Base-by-base conservation (phyloP, 2,113 vertebrate species). In the Phalacrocorax pelagicus region DNA sequence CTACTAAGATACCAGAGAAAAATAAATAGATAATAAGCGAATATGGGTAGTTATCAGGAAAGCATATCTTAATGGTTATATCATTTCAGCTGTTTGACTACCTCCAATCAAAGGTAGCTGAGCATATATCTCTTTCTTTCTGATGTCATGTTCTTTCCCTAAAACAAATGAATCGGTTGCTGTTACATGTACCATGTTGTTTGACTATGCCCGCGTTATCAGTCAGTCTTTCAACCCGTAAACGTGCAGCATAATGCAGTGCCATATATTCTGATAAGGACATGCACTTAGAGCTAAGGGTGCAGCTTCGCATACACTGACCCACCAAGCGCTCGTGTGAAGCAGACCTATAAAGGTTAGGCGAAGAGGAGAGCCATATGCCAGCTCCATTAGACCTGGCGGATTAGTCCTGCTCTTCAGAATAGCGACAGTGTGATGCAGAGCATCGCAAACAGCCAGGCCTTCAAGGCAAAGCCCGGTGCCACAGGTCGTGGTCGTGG, bases 181-280 rank as follows among this genome's bases (percentile, higher is more conserved):
- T 91, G 72, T 47, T 71, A n/a, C 17, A 12, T 26, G 15, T 9
- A 52, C n/a, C 34, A 24, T 74, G 95, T 94, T 94, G 79, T 92
- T 96, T 90, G 94, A 71, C 75, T 77, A 52, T 30, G 12, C 22
- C 69, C 12, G 4, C 10, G 10, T 88, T 95, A 90, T 90, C 92
- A 87, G 78, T 4, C 26, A 20, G 47, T 42, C 46, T 67, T 91
- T 26, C 55, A 47, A 88, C n/a, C 72, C 91, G 65, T 62, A 82
- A 97, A 86, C 70, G 61, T 9, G 46, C 13, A 42, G 51, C 86
- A 69, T 81, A 70, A 79, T n/a, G 57, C 38, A 29, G 75, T 17
- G 63, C 88, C 73, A 19, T 36, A 30, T 73, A 78, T 70, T 92
- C 91, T 86, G 95, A 97, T 97, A 96, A 97, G 95, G 44, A 97